These are phyloP conservation scores for Pycnomerus fuliginosus DNA, from an alignment of 2,888 invertebrate species.

Conservation along the genomic window DNA sequence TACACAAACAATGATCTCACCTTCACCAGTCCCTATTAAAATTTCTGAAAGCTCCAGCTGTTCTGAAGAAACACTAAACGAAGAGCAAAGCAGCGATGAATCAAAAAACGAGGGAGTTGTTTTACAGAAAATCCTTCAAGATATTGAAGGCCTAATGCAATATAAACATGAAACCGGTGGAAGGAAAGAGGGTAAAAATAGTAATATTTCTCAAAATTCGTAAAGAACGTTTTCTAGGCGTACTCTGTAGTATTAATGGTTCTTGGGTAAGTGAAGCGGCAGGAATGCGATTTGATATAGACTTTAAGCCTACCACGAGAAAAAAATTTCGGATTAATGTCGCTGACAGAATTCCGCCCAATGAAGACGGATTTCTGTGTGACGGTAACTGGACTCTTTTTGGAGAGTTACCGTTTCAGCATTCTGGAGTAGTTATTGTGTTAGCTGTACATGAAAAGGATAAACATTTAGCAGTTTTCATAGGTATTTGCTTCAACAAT, in stretches of 20 bases:
- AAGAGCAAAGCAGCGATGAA: conserved; percentile 7
- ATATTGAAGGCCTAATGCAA: conserved; percentile 30
- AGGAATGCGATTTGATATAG: conserved; percentile 33
- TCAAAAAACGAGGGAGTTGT: conserved; percentile 4
- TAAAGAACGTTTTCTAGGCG: conserved; percentile 23
- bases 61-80: conserved; percentile 4
- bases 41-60: no score
- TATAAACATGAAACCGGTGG: conserved; percentile 23
- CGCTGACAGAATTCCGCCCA: conserved; percentile 24
- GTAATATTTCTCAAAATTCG: conserved; percentile 1
- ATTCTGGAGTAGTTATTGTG: conserved; percentile 38
- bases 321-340: conserved; percentile 16
- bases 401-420: conserved; percentile 37
- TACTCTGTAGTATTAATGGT: conserved; percentile 38
- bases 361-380: conserved; percentile 38
- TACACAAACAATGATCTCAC: no score
- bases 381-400: conserved; percentile 39
- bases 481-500: conserved; percentile 33
- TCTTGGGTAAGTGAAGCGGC: conserved; percentile 41
- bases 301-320: conserved; percentile 11
- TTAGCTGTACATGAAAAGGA: conserved; percentile 34
- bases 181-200: conserved; percentile 10
- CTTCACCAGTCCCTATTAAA: no score
- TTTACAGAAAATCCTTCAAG: conserved; percentile 19
- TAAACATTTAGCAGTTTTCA: conserved; percentile 40